Evolutionary conservation across 2,888 invertebrate species (phyloP).

Genomic region (Phoenoteleia sp.): DNA sequence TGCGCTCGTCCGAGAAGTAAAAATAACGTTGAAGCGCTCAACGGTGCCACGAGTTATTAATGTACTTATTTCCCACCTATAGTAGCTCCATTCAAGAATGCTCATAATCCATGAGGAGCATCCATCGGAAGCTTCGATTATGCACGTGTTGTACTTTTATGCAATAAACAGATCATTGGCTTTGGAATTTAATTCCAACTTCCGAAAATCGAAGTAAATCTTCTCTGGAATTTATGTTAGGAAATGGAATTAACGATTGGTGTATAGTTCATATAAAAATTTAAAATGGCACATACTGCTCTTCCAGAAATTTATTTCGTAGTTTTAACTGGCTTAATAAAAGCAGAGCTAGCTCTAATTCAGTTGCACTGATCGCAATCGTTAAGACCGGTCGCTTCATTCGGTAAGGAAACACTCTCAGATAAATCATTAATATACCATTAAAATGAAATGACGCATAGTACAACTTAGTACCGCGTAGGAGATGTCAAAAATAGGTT

Average conservation of each 20-base stretch:
- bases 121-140: constrained; percentile 6
- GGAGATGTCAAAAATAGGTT: too few species aligned
- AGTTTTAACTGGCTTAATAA: too few species aligned
- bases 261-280: too few species aligned
- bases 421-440: too few species aligned
- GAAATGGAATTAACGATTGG: too few species aligned
- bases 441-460: too few species aligned
- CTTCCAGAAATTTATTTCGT: constrained; percentile 8
- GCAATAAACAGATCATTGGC: neutral
- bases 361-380: constrained; percentile 50
- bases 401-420: too few species aligned
- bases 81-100: constrained; percentile 81
- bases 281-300: neutral
- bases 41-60: constrained; percentile 85
- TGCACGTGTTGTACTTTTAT: neutral
- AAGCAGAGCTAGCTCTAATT: constrained; percentile 48
- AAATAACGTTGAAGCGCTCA: constrained; percentile 83
- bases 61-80: constrained; percentile 80
- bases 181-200: too few species aligned
- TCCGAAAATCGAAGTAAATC: too few species aligned
- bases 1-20: constrained; percentile 76
- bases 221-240: too few species aligned
- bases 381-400: too few species aligned
- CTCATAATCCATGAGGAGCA: constrained; percentile 13
- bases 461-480: too few species aligned